Evolutionary conservation across 2,113 vertebrate species (phyloP).

Genomic region (Elephantulus edwardii): DNA sequence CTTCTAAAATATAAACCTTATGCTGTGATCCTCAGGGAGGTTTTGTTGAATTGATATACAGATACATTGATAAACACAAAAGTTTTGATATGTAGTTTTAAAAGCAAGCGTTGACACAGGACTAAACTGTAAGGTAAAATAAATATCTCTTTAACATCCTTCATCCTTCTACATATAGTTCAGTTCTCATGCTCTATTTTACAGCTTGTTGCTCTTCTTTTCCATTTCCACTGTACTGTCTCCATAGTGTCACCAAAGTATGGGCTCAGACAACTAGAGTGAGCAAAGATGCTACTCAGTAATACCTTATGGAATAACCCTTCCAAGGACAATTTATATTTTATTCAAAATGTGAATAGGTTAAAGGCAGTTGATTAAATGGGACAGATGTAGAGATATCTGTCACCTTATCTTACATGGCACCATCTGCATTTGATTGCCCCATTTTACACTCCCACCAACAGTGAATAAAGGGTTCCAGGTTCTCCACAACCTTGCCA

Average conservation of each 20-base stretch:
- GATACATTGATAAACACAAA: background rate
- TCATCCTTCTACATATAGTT: background rate
- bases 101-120: background rate
- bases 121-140: background rate
- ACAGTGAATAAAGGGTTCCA: no score
- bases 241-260: slow-evolving; percentile 32
- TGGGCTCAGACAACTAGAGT: background rate
- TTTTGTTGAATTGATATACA: background rate
- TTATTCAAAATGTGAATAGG: slow-evolving; percentile 43
- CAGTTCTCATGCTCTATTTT: background rate
- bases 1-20: background rate
- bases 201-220: background rate
- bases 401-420: background rate
- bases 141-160: background rate
- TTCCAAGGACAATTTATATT: slow-evolving; percentile 13
- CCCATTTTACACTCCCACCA: no score
- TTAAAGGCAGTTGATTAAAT: background rate
- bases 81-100: background rate
- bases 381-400: background rate
- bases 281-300: slow-evolving; percentile 27
- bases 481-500: no score
- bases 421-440: no score
- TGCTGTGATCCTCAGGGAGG: background rate
- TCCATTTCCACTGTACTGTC: background rate
- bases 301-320: slow-evolving; percentile 28